Conservation (phyloP, 2,797 vertebrate species). For the Linurgus olivaceus region DNA sequence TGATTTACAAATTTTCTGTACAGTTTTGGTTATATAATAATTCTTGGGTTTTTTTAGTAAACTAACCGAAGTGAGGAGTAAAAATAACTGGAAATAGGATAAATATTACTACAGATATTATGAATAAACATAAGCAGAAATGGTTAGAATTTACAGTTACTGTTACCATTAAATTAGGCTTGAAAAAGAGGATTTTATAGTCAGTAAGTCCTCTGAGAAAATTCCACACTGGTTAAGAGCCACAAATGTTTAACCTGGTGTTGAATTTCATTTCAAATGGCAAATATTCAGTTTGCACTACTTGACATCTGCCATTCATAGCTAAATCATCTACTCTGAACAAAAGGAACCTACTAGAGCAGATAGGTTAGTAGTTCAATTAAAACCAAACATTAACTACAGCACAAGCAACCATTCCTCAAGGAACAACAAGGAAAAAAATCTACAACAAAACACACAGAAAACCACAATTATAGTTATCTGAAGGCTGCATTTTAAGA, state of each 20-base stretch:
- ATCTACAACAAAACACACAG: neutral
- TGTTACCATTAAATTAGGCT: neutral
- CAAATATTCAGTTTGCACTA: slow-evolving; percentile 17
- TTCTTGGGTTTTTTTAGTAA: neutral
- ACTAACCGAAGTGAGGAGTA: neutral
- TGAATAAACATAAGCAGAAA: neutral
- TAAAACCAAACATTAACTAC: neutral
- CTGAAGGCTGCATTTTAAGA: neutral
- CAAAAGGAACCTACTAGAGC: neutral
- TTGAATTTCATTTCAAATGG: slow-evolving; percentile 31
- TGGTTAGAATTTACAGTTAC: neutral
- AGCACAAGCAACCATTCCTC: neutral
- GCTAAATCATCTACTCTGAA: neutral
- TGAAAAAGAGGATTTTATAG: neutral
- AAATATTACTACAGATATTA: neutral
- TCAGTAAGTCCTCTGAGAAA: neutral
- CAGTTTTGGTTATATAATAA: neutral
- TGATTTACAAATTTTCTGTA: neutral
- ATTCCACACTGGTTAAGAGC: neutral
- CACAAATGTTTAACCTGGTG: neutral
- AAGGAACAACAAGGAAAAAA: neutral
- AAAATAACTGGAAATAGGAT: neutral
- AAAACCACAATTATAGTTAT: neutral
- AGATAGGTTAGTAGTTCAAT: neutral
- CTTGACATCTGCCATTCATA: slow-evolving; percentile 7